A percentile compares a stretch with the other conserved stretches of the same genome.
phyloP scores from a whole-genome alignment of 2,888 invertebrate species.

The Tiliacea citrago region DNA sequence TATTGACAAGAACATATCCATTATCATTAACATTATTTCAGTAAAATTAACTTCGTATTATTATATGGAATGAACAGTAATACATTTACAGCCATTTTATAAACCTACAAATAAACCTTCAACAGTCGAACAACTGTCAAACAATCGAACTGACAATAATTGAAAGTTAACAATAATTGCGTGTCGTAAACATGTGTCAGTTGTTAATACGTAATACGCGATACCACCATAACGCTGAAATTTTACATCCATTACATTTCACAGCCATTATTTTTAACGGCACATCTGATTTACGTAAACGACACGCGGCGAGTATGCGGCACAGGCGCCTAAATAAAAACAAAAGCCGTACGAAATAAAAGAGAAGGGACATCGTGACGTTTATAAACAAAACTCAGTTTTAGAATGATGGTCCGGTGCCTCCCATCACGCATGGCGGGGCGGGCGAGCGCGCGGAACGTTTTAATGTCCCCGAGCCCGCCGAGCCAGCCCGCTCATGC shows the following conservation, averaged over 20 bases:
- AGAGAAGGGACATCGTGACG: conserved; percentile 73
- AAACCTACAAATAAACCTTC: conserved; percentile 31
- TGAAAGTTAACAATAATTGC: conserved; percentile 68
- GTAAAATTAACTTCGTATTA: conserved; percentile 37
- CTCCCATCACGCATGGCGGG: conserved; percentile 76
- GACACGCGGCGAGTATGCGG: conserved; percentile 61
- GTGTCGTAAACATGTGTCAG: conserved; percentile 60
- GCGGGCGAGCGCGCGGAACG: conserved; percentile 82
- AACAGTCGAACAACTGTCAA: conserved; percentile 65
- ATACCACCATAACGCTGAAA: conserved; percentile 56
- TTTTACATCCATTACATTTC: conserved; percentile 70
- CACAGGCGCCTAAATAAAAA: conserved; percentile 57
- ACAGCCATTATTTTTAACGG: conserved; percentile 82
- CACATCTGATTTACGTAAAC: conserved; percentile 76
- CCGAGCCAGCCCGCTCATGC: conserved; percentile 71
- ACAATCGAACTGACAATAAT: conserved; percentile 62
- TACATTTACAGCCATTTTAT: conserved; percentile 19
- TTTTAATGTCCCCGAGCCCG: conserved; percentile 81
- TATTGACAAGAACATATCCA: background rate
- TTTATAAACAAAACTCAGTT: conserved; percentile 82
- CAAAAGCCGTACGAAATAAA: conserved; percentile 63
- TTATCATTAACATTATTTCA: background rate
- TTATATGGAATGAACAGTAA: background rate
- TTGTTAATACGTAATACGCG: conserved; percentile 59
- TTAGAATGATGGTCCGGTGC: conserved; percentile 82